Evolutionary conservation across 2,797 vertebrate species (phyloP).

Genomic region (Epinephelus malabaricus): DNA sequence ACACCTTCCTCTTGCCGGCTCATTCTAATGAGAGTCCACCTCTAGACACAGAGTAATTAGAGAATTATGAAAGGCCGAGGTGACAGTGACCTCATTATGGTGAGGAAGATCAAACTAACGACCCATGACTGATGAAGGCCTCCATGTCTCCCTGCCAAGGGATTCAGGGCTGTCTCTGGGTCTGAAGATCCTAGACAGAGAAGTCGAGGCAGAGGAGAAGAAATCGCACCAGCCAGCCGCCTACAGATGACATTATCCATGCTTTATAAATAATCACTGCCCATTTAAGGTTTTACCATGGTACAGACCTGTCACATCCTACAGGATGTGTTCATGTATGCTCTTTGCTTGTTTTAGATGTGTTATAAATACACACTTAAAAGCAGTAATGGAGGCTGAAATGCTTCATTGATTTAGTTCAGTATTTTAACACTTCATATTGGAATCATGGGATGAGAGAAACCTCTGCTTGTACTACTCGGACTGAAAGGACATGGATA

Average conservation of each 20-base stretch:
- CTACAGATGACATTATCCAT: constrained; percentile 45
- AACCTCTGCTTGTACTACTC: neutral
- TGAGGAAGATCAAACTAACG: constrained; percentile 76
- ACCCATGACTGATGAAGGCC: constrained; percentile 81
- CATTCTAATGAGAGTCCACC: constrained; percentile 60
- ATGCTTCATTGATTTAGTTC: neutral
- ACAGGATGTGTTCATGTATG: constrained; percentile 5
- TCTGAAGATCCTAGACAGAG: constrained; percentile 31
- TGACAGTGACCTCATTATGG: constrained; percentile 82
- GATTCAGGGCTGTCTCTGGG: constrained; percentile 30
- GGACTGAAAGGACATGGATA: constrained; percentile 5
- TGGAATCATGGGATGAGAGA: constrained; percentile 1
- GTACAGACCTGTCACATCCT: constrained; percentile 19
- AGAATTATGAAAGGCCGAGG: constrained; percentile 75
- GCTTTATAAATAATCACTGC: constrained; percentile 53
- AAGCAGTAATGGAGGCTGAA: constrained; percentile 21
- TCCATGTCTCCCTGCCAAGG: constrained; percentile 25
- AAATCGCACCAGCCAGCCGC: neutral
- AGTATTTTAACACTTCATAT: constrained; percentile 14
- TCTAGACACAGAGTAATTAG: constrained; percentile 75
- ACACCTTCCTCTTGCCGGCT: neutral
- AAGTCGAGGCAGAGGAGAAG: constrained; percentile 2
- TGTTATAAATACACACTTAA: neutral
- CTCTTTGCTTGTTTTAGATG: constrained; percentile 11
- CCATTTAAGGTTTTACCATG: constrained; percentile 11